Evolutionary conservation across 2,888 invertebrate genomes (phyloP).

Genomic region (Charanyca ferruginea): DNA sequence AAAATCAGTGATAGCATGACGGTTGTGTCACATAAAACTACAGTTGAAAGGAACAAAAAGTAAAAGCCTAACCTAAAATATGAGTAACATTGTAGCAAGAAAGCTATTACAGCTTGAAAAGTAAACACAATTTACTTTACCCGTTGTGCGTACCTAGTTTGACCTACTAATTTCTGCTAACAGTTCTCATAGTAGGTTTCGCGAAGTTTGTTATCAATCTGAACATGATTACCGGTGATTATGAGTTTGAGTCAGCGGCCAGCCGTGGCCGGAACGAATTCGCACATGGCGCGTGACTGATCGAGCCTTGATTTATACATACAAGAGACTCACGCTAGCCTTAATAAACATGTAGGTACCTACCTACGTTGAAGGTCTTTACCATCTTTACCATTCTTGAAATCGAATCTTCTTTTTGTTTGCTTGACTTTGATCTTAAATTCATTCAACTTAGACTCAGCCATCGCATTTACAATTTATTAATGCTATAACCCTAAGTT

Average conservation of each 20-base stretch:
- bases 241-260: slow-evolving; percentile 68
- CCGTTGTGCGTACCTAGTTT: slow-evolving; percentile 10
- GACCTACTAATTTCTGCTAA: slow-evolving; percentile 50
- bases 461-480: too few species aligned
- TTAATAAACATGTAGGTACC: slow-evolving; percentile 10
- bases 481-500: too few species aligned
- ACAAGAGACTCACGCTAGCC: slow-evolving; percentile 27
- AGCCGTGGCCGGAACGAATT: slow-evolving; percentile 78
- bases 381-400: slow-evolving; percentile 8
- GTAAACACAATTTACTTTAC: slow-evolving; percentile 10
- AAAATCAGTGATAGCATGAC: too few species aligned
- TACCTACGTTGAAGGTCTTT: neutral
- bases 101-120: slow-evolving; percentile 3
- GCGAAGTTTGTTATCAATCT: slow-evolving; percentile 71
- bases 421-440: neutral
- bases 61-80: neutral
- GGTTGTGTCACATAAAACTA: too few species aligned
- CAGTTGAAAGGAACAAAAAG: neutral
- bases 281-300: slow-evolving; percentile 76
- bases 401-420: neutral
- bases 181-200: slow-evolving; percentile 54
- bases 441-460: too few species aligned
- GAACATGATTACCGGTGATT: slow-evolving; percentile 70
- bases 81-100: too few species aligned
- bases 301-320: slow-evolving; percentile 70